Evolutionary conservation across 2,113 vertebrate genomes (phyloP).

Genomic region (Channa argus): DNA sequence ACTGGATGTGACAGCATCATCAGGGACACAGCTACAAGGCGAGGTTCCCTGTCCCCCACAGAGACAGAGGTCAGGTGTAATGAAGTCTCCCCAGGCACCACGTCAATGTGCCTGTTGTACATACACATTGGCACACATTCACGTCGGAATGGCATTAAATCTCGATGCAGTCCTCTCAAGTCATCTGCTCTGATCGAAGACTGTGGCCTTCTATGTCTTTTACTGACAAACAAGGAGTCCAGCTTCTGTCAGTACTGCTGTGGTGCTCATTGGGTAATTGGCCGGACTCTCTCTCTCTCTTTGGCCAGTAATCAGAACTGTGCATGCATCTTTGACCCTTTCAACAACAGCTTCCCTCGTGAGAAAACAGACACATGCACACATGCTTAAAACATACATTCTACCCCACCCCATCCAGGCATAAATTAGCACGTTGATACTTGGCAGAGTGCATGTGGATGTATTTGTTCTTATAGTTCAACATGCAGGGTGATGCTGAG

Average conservation of each 20-base stretch:
- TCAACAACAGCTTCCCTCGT: constrained; percentile 41
- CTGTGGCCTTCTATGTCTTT: constrained; percentile 31
- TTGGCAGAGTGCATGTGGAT: constrained; percentile 18
- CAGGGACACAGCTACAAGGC: constrained; percentile 34
- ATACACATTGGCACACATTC: constrained; percentile 29
- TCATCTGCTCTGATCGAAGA: constrained; percentile 59
- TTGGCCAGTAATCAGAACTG: constrained; percentile 38
- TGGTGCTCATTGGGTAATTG: constrained; percentile 4
- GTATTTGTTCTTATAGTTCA: constrained; percentile 37
- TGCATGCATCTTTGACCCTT: constrained; percentile 37
- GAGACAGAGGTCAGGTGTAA: constrained; percentile 49
- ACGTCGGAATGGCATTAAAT: constrained; percentile 50
- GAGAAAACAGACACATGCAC: constrained; percentile 22
- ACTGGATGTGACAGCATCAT: constrained; percentile 37
- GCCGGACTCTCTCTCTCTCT: constrained; percentile 19
- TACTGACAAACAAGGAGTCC: constrained; percentile 46
- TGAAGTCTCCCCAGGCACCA: constrained; percentile 43
- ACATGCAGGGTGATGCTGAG: constrained; percentile 21
- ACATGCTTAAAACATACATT: constrained; percentile 3
- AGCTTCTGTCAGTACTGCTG: constrained; percentile 30
- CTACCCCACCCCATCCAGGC: neutral
- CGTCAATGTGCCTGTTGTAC: constrained; percentile 54
- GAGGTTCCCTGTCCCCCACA: constrained; percentile 15
- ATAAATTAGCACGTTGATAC: constrained; percentile 43
- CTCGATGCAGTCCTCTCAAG: constrained; percentile 44